Evolutionary conservation across 2,888 invertebrate species (phyloP).

Genomic region (Scaptomyza cyrtandrae): DNA sequence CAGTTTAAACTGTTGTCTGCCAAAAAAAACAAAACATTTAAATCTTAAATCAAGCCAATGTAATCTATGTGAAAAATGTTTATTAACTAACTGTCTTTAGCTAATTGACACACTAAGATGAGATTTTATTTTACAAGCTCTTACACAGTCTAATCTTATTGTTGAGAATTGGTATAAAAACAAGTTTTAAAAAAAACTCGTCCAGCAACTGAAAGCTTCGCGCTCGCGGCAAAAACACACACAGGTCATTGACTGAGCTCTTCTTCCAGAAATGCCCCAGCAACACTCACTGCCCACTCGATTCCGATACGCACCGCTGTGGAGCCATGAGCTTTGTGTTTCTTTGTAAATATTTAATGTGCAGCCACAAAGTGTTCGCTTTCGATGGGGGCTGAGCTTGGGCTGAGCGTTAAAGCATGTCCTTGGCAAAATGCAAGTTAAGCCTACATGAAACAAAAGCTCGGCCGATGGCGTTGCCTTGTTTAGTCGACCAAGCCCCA

Average conservation of each 20-base stretch:
- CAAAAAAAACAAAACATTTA: not conserved
- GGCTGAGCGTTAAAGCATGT: conserved; percentile 23
- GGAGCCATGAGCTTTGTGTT: not conserved
- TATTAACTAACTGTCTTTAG: not conserved
- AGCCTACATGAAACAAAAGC: conserved; percentile 59
- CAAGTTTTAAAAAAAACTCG: conserved; percentile 2
- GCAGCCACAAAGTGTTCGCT: conserved; percentile 36
- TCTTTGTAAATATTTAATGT: conserved; percentile 24
- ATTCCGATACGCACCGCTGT: conserved; percentile 4
- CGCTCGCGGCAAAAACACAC: not conserved
- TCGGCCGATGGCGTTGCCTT: conserved; percentile 34
- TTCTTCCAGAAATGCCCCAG: conserved; percentile 16
- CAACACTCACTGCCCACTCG: not conserved
- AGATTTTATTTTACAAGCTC: too few relatives aligned
- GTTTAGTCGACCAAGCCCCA: conserved; percentile 40
- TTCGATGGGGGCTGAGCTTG: conserved; percentile 12
- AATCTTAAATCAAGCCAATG: too few relatives aligned
- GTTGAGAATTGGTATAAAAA: not conserved
- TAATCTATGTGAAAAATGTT: not conserved
- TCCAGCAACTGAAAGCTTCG: conserved; percentile 7
- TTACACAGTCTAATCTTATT: not conserved
- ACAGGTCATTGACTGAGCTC: conserved; percentile 41
- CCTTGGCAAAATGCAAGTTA: conserved; percentile 62
- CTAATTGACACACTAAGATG: not conserved
- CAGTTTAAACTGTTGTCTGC: not conserved